Percentiles rank a stretch among this genome's conserved stretches.
These are phyloP conservation scores for Parus major DNA, from an alignment of 2,113 vertebrate genomes.

Conservation along the genomic window DNA sequence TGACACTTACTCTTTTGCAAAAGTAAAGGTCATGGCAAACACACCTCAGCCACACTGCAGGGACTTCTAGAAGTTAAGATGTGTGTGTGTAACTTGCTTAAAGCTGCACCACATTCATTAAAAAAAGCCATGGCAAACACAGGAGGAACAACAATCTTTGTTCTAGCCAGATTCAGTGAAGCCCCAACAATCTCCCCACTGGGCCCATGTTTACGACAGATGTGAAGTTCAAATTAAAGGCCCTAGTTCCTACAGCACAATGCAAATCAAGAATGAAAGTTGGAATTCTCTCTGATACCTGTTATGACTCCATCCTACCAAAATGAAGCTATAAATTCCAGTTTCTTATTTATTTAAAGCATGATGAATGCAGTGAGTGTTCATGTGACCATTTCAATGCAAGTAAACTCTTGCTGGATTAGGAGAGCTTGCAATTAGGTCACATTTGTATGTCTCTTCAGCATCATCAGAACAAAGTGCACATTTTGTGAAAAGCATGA, in stretches of 20 bases:
- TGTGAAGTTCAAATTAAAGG: background rate
- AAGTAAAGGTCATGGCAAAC: background rate
- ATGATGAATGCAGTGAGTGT: background rate
- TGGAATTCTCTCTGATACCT: background rate
- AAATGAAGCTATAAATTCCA: background rate
- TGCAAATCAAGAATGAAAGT: background rate
- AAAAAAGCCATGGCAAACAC: background rate
- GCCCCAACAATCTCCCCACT: background rate
- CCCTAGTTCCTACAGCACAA: background rate
- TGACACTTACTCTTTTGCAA: background rate
- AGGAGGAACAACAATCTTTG: background rate
- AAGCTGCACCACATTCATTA: background rate
- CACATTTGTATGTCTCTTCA: background rate
- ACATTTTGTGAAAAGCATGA: background rate
- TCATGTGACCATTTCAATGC: background rate
- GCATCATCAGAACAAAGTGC: background rate
- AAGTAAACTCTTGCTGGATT: background rate
- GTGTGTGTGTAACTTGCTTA: background rate
- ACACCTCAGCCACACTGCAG: background rate
- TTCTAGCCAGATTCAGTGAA: background rate
- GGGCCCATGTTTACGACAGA: rapidly evolving
- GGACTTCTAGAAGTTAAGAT: background rate
- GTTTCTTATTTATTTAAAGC: background rate
- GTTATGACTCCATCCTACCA: background rate
- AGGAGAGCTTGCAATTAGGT: background rate